Conservation (phyloP, 2,113 vertebrate genomes). For the Gallinago jamesoni region DNA sequence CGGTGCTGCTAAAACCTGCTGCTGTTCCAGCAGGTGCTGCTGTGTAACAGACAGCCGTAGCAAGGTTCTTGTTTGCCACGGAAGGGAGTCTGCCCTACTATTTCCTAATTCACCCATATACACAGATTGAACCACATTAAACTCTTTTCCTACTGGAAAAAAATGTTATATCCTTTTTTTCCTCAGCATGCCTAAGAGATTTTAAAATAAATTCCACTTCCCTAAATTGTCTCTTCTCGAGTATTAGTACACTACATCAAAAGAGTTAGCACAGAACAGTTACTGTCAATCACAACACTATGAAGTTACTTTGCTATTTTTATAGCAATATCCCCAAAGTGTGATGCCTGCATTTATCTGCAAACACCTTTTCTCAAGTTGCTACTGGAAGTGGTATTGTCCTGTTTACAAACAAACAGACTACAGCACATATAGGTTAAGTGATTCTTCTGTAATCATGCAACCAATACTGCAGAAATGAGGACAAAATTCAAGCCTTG, state of each 20-base stretch:
- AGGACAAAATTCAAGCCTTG: background rate
- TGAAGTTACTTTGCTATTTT: background rate
- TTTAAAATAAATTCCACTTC: background rate
- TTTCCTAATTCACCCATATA: background rate
- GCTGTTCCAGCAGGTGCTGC: background rate
- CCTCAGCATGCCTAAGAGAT: background rate
- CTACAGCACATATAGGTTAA: rapidly evolving
- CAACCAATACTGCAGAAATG: background rate
- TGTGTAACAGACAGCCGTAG: background rate
- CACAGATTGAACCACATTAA: background rate
- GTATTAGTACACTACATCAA: background rate
- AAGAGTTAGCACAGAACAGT: background rate
- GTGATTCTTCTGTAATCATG: background rate
- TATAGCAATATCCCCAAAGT: background rate
- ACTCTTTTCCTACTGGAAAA: background rate
- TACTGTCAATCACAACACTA: background rate
- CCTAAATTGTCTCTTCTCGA: background rate
- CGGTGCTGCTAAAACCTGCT: background rate
- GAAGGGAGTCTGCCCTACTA: background rate
- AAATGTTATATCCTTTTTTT: background rate
- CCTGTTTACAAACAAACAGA: background rate
- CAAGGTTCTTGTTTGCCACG: background rate
- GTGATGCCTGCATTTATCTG: background rate
- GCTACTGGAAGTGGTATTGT: background rate
- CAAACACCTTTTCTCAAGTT: background rate